Conservation (phyloP, 1,140 invertebrate species). For the Drosophila tsacasi region DNA sequence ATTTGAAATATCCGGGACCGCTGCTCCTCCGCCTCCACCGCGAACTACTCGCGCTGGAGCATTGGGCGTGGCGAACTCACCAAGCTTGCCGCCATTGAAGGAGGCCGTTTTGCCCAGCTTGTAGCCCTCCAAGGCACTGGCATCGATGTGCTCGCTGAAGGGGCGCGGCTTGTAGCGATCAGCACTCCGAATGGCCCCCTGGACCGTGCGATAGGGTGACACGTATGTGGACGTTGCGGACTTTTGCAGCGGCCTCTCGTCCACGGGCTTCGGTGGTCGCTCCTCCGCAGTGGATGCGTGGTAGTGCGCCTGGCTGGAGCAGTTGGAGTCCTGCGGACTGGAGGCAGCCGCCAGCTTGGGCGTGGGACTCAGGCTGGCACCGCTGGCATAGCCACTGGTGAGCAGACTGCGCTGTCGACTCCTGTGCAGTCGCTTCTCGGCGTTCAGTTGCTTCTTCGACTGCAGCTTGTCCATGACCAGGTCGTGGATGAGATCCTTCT, state of each 20-base stretch:
- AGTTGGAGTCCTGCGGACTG: constrained; percentile 69
- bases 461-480: constrained; percentile 92
- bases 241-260: constrained; percentile 63
- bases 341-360: constrained; percentile 73
- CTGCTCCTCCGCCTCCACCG: constrained; percentile 7
- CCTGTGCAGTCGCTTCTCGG: constrained; percentile 86
- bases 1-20: constrained; percentile 21
- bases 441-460: constrained; percentile 88
- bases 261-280: constrained; percentile 25
- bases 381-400: constrained; percentile 76
- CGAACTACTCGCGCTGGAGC: constrained; percentile 56
- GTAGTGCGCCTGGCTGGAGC: constrained; percentile 78
- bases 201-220: constrained; percentile 67
- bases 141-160: constrained; percentile 75
- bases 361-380: constrained; percentile 74
- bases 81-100: constrained; percentile 58
- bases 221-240: constrained; percentile 72
- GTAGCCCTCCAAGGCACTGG: constrained; percentile 57
- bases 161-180: constrained; percentile 75
- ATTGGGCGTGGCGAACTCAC: constrained; percentile 58
- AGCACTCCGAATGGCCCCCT: constrained; percentile 34
- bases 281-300: constrained; percentile 66
- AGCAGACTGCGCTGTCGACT: constrained; percentile 80
- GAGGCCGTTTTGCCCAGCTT: constrained; percentile 77
- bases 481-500: constrained; percentile 91